Conservation (phyloP, 2,113 vertebrate species). For the Eptesicus fuscus region DNA sequence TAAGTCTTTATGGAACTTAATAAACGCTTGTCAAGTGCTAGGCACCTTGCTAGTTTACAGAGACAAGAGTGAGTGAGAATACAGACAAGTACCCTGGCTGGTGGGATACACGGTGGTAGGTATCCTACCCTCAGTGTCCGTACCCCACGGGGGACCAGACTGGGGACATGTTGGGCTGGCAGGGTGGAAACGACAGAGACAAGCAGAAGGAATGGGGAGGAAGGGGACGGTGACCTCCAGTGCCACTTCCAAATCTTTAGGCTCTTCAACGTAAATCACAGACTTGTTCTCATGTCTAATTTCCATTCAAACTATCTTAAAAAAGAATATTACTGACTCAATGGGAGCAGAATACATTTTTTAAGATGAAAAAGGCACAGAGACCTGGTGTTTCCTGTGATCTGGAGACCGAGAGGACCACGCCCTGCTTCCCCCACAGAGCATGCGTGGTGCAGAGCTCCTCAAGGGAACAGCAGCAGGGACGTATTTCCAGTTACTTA, state of each 20-base stretch:
- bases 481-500: background rate
- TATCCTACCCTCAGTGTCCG: background rate
- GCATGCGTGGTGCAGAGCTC: background rate
- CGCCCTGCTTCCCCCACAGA: too few species aligned
- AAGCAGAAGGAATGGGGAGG: background rate
- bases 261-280: background rate
- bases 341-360: background rate
- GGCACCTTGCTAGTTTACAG: background rate
- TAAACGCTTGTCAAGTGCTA: too few species aligned
- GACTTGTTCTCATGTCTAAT: background rate
- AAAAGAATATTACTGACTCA: background rate
- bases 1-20: background rate
- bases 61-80: background rate
- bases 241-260: background rate
- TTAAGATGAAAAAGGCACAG: background rate
- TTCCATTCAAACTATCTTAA: background rate
- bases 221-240: background rate
- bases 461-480: accelerated
- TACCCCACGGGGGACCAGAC: background rate
- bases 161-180: too few species aligned
- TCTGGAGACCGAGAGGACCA: background rate
- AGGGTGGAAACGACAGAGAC: background rate
- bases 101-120: accelerated
- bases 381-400: background rate
- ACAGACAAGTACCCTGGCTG: background rate